phyloP scores from a whole-genome alignment of 2,113 vertebrate genomes.

The Tetrao urogallus region DNA sequence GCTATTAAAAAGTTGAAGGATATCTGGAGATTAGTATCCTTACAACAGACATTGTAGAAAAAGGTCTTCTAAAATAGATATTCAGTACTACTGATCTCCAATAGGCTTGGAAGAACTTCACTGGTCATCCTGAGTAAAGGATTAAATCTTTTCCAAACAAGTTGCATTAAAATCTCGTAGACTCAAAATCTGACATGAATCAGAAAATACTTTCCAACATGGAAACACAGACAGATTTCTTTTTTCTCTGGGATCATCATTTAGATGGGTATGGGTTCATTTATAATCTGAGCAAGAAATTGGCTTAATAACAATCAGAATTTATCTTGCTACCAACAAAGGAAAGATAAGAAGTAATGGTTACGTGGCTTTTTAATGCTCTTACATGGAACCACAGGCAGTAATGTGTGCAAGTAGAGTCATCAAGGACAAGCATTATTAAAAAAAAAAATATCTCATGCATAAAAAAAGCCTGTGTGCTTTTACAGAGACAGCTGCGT shows the following conservation, averaged over 20 bases:
- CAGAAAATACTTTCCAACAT: background rate
- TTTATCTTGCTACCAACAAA: background rate
- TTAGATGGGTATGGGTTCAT: background rate
- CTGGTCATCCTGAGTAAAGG: background rate
- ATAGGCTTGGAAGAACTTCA: background rate
- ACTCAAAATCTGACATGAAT: background rate
- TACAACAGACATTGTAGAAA: background rate
- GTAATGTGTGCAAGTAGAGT: background rate
- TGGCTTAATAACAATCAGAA: background rate
- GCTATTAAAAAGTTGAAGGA: background rate
- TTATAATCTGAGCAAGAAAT: background rate
- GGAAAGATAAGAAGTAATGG: background rate
- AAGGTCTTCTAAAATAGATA: background rate
- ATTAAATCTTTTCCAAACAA: background rate
- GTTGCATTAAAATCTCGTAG: background rate
- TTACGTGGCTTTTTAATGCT: background rate
- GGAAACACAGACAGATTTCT: background rate
- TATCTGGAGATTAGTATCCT: background rate
- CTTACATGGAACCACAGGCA: background rate
- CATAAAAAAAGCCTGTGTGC: background rate
- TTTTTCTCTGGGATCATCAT: background rate
- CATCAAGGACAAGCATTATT: background rate
- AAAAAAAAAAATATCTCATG: background rate
- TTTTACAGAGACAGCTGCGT: background rate
- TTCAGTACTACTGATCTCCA: background rate